Conservation (phyloP, 2,113 vertebrate genomes). For the Solea senegalensis region DNA sequence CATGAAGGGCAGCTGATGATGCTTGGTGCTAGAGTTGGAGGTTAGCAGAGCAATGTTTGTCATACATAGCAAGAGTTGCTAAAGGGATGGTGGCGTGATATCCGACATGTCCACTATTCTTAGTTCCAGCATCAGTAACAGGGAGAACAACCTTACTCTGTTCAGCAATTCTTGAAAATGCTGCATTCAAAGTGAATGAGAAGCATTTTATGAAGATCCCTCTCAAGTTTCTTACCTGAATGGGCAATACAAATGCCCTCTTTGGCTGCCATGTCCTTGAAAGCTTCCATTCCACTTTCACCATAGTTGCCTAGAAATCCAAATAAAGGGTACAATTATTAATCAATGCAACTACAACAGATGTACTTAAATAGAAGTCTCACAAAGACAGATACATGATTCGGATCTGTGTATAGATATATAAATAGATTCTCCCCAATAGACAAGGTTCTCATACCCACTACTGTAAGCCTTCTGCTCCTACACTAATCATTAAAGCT, state of each 20-base stretch:
- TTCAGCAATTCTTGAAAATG: too few species aligned
- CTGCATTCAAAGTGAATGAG: too few species aligned
- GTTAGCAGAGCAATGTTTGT: too few species aligned
- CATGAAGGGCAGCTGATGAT: too few species aligned
- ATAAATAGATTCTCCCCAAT: not conserved
- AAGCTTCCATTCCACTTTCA: slow-evolving; percentile 99
- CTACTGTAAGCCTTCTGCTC: slow-evolving; percentile 14
- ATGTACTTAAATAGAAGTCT: not conserved
- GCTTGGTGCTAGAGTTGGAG: too few species aligned
- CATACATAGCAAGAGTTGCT: too few species aligned
- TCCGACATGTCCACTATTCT: too few species aligned
- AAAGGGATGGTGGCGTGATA: too few species aligned
- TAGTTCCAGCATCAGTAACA: too few species aligned
- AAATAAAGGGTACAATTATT: slow-evolving; percentile 11
- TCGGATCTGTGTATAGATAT: not conserved
- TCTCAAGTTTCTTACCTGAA: slow-evolving; percentile 87
- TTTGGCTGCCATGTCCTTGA: slow-evolving; percentile 97
- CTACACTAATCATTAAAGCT: slow-evolving; percentile 21
- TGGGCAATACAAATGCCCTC: slow-evolving; percentile 98
- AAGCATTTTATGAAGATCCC: not conserved
- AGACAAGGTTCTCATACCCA: slow-evolving; percentile 2
- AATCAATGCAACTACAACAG: not conserved
- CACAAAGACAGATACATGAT: not conserved
- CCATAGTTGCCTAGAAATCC: slow-evolving; percentile 91
- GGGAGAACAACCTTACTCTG: too few species aligned